These are phyloP conservation scores for Pediacus dermestoides DNA, from an alignment of 2,888 invertebrate species.

Conservation along the genomic window DNA sequence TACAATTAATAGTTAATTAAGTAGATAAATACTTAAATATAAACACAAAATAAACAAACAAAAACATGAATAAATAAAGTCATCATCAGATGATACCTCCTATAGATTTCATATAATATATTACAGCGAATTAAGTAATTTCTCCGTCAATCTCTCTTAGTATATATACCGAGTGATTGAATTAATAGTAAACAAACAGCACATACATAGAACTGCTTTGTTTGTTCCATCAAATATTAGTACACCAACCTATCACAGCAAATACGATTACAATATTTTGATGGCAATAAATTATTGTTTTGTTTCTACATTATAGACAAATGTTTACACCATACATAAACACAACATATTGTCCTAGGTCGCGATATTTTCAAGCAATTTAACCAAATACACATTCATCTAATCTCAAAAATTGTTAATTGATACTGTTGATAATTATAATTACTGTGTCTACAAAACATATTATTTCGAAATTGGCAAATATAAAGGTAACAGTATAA, in stretches of 20 bases:
- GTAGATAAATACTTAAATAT: constrained; percentile 36
- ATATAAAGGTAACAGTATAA: no score
- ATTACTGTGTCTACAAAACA: constrained; percentile 28
- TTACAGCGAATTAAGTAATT: background rate
- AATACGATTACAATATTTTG: constrained; percentile 39
- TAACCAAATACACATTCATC: no score
- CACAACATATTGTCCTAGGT: constrained; percentile 26
- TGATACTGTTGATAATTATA: constrained; percentile 25
- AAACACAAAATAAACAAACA: constrained; percentile 8
- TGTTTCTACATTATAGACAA: constrained; percentile 27
- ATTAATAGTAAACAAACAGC: constrained; percentile 39
- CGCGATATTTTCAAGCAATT: constrained; percentile 16
- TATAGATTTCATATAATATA: no score
- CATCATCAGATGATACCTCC: background rate
- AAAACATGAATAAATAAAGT: constrained; percentile 8
- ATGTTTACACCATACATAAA: constrained; percentile 19
- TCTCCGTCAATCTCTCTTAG: constrained; percentile 17
- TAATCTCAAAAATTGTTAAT: constrained; percentile 28
- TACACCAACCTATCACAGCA: constrained; percentile 41
- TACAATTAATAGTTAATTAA: constrained; percentile 37
- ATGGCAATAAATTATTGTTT: constrained; percentile 36
- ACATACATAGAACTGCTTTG: constrained; percentile 21
- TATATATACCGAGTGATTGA: constrained; percentile 41
- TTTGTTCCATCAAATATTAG: constrained; percentile 44
- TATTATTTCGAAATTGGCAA: no score